phyloP scores from a whole-genome alignment of 2,888 invertebrate genomes.

The Acronicta psi region DNA sequence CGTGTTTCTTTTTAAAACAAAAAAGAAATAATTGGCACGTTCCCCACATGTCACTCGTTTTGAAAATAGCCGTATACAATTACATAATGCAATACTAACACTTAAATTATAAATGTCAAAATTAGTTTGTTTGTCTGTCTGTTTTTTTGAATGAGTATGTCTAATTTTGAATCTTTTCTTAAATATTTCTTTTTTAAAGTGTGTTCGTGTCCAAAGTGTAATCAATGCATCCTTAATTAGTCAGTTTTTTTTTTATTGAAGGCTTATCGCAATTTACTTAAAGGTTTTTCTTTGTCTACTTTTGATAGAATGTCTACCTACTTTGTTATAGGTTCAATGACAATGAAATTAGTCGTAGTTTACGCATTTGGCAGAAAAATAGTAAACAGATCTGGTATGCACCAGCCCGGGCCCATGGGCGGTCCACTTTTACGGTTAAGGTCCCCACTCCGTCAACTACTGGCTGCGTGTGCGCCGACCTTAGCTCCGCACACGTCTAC shows the following conservation, averaged over 20 bases:
- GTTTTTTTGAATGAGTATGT: too few relatives aligned
- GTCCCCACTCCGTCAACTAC: slow-evolving; percentile 23
- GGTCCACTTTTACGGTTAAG: slow-evolving; percentile 17
- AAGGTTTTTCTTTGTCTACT: too few relatives aligned
- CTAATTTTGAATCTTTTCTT: too few relatives aligned
- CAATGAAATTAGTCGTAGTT: slow-evolving; percentile 23
- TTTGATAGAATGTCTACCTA: too few relatives aligned
- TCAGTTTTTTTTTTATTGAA: too few relatives aligned
- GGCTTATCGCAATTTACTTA: too few relatives aligned
- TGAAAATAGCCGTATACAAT: slow-evolving; percentile 18
- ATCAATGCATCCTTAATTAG: too few relatives aligned
- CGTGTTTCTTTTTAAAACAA: slow-evolving; percentile 6
- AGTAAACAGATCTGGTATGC: slow-evolving; percentile 27
- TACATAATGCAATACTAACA: slow-evolving; percentile 5
- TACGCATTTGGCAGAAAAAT: slow-evolving; percentile 31
- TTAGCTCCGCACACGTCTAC: slow-evolving; percentile 54
- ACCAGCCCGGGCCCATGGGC: slow-evolving; percentile 2
- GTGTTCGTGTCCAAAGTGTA: too few relatives aligned
- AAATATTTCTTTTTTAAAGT: too few relatives aligned
- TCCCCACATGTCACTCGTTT: slow-evolving; percentile 12
- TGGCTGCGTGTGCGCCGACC: slow-evolving; percentile 51
- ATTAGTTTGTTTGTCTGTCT: too few relatives aligned
- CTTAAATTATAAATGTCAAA: neutral
- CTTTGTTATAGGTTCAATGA: slow-evolving; percentile 9
- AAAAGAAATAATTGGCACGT: slow-evolving; percentile 18